phyloP scores from a whole-genome alignment of 2,797 vertebrate genomes.

The Tenualosa thibaudeaui region DNA sequence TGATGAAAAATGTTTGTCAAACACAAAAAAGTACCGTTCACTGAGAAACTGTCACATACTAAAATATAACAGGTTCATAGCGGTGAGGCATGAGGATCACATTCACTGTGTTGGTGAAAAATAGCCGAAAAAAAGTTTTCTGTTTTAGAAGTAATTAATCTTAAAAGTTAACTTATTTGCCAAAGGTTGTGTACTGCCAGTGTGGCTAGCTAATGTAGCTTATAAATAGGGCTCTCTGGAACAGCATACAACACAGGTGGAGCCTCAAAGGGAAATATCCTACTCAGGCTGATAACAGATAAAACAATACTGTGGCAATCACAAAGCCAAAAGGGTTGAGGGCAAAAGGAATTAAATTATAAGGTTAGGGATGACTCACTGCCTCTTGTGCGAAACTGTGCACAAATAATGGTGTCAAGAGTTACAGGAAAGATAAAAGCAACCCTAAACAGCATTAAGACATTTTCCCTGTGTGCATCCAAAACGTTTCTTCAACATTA shows the following conservation, averaged over 20 bases:
- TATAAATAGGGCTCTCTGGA: slow-evolving; percentile 40
- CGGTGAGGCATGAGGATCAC: neutral
- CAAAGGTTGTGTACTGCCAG: slow-evolving; percentile 16
- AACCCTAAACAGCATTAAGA: slow-evolving; percentile 42
- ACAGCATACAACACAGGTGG: neutral
- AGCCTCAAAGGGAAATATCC: neutral
- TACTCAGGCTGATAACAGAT: neutral
- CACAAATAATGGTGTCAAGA: neutral
- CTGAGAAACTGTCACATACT: neutral
- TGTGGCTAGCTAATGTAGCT: slow-evolving; percentile 50
- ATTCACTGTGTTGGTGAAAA: neutral
- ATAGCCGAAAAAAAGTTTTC: slow-evolving; percentile 29
- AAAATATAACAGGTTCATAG: neutral
- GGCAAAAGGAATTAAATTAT: neutral
- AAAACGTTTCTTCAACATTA: slow-evolving; percentile 25
- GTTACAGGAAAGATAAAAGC: slow-evolving; percentile 16
- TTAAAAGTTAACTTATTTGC: neutral
- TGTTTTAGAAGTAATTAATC: slow-evolving; percentile 33
- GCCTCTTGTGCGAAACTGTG: slow-evolving; percentile 4
- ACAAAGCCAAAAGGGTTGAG: neutral
- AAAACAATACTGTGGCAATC: neutral
- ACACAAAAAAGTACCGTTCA: slow-evolving; percentile 13
- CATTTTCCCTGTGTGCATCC: slow-evolving; percentile 36
- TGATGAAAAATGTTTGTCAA: neutral
- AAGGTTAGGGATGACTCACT: neutral